Base-by-base conservation (phyloP, 92 coral and sea anemone species). In the Porites evermanni region DNA sequence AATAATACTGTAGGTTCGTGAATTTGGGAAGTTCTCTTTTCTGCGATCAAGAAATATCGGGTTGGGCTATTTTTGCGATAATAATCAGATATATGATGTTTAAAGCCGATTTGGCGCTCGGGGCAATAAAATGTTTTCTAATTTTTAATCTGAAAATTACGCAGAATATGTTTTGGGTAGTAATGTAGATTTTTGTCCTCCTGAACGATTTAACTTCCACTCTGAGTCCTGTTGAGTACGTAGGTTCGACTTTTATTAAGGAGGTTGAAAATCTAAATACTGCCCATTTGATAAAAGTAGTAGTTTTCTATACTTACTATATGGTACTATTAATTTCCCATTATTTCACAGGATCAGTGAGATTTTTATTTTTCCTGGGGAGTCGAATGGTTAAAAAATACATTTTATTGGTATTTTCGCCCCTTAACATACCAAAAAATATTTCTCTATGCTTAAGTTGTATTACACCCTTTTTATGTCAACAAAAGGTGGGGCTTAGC, bases 371-470 rank as follows among this genome's bases (percentile, higher is more conserved):
- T 56, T 10, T 10, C 2, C 16, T 56, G 61, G 12, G 61, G 29
- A 20, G 21, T 23, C 86, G 54, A 64, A 24, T 64, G 63, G 68
- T 54, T 18, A 17, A 59, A 29, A 51, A 58, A 29, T 10, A 18
- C 6, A 44, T 64, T 79, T 64, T 44, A 66, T 11, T 12, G 73
- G 72, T 58, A 79, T 79, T 79, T 64, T 47, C 26, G 44, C 38
- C 60, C 67, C 23, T 70, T 59, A 54, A 50, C 53, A 81, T 77
- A 81, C 86, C 70, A 47, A 70, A 38, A 81, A 81, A 70, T 81
- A 56, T 81, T 79, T 79, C 38, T 13, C 23, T 23, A 9, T 67
- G 75, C 53, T 74, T 79, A 63, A 65, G 72, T 67, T 38, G 2
- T 47, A 38, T 11, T 17, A 21, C 82, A 47, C 60, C 82, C 82